phyloP scores from a whole-genome alignment of 2,797 vertebrate genomes.

The Liparis tanakae region DNA sequence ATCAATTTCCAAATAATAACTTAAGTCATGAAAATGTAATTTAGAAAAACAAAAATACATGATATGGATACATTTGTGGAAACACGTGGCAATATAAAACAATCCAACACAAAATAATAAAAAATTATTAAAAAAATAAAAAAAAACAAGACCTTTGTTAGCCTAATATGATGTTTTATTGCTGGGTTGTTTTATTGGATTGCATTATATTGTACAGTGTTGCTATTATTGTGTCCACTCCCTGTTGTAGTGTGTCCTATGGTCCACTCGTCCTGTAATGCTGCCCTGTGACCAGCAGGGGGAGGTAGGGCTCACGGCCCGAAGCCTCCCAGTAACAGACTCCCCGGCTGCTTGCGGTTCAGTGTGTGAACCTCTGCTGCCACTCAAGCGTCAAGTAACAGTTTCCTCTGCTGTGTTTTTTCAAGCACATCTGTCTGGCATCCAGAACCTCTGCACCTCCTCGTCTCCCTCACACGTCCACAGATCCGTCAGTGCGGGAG shows the following conservation, averaged over 20 bases:
- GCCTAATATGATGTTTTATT: neutral
- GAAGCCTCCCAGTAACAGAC: conserved; percentile 49
- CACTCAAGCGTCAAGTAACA: conserved; percentile 50
- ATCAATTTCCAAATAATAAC: conserved; percentile 65
- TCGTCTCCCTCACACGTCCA: neutral
- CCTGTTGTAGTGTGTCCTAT: conserved; percentile 10
- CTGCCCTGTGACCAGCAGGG: conserved; percentile 52
- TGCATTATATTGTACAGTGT: conserved; percentile 5
- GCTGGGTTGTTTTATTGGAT: conserved; percentile 5
- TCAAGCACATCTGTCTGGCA: neutral
- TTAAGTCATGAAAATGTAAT: conserved; percentile 59
- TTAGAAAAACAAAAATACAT: conserved; percentile 38
- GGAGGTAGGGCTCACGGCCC: conserved; percentile 35
- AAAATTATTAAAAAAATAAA: neutral
- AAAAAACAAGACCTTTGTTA: neutral
- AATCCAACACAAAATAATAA: conserved; percentile 9
- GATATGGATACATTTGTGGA: no score
- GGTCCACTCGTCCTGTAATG: conserved; percentile 42
- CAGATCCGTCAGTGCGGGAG: conserved; percentile 26
- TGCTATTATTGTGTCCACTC: conserved; percentile 6
- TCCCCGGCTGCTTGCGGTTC: conserved; percentile 26
- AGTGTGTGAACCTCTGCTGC: conserved; percentile 7
- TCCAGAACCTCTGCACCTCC: neutral
- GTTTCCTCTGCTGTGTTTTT: conserved; percentile 17
- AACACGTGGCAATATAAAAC: conserved; percentile 30